phyloP scores from a whole-genome alignment of 2,888 invertebrate genomes.

The Chironomus riparius region DNA sequence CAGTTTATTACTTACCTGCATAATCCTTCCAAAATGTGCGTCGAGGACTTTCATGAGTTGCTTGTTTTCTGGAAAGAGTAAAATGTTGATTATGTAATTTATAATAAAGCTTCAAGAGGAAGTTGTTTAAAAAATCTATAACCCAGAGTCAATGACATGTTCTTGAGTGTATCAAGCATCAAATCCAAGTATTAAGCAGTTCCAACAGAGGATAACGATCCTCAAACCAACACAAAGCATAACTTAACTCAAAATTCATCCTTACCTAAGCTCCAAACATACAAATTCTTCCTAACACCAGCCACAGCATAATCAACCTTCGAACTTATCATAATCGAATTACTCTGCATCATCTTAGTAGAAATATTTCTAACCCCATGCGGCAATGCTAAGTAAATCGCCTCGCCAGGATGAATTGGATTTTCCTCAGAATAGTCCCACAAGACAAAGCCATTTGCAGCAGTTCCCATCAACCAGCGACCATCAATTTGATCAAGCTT shows the following conservation, averaged over 20 bases:
- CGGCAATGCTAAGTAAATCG: constrained; percentile 61
- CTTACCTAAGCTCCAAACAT: constrained; percentile 75
- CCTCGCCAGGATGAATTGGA: constrained; percentile 42
- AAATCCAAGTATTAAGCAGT: too few relatives aligned
- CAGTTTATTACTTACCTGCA: too few relatives aligned
- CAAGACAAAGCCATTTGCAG: constrained; percentile 73
- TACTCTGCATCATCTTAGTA: constrained; percentile 80
- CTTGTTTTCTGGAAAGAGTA: constrained; percentile 46
- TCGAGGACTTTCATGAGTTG: constrained; percentile 85
- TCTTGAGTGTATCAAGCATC: too few relatives aligned
- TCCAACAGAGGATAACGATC: too few relatives aligned
- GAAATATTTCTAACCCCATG: constrained; percentile 90
- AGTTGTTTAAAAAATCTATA: too few relatives aligned
- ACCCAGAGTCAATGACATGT: too few relatives aligned
- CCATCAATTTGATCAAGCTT: constrained; percentile 70
- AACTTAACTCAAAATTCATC: too few relatives aligned
- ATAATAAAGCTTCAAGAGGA: too few relatives aligned
- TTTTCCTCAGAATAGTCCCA: constrained; percentile 62
- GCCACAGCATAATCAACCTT: constrained; percentile 88
- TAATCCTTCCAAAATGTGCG: constrained; percentile 94
- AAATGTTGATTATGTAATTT: too few relatives aligned
- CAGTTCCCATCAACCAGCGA: constrained; percentile 69
- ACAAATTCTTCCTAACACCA: constrained; percentile 88
- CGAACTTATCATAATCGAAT: constrained; percentile 86
- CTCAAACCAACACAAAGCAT: too few relatives aligned